A percentile compares a stretch with the other conserved stretches of the same genome.
These are phyloP conservation scores for Agrilus planipennis DNA, from an alignment of 1,140 invertebrate species.

Conservation along the genomic window DNA sequence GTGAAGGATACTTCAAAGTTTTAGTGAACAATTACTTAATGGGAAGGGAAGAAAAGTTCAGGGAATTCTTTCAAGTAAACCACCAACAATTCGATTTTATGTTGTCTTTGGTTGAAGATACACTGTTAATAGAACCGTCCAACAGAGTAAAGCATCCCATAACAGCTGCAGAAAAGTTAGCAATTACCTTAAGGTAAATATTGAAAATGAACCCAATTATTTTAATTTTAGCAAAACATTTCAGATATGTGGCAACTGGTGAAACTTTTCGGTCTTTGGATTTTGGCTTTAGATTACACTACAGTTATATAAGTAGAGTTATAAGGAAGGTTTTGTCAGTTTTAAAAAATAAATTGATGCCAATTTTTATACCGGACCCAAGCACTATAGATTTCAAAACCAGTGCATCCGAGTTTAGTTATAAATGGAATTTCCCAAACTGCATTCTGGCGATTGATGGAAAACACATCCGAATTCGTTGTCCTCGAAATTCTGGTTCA, in stretches of 20 bases:
- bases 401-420: constrained; percentile 26
- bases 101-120: neutral
- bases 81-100: constrained; percentile 2
- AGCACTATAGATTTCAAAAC: constrained; percentile 7
- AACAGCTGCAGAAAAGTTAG: constrained; percentile 5
- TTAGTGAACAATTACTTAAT: constrained; percentile 2
- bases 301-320: constrained; percentile 13
- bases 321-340: constrained; percentile 5
- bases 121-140: constrained; percentile 1
- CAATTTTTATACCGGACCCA: constrained; percentile 10
- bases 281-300: constrained; percentile 14
- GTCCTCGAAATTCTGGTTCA: constrained; percentile 26
- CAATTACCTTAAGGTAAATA: constrained; percentile 8
- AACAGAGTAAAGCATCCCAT: neutral
- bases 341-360: constrained; percentile 8
- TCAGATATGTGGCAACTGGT: constrained; percentile 8
- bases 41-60: neutral
- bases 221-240: neutral
- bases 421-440: constrained; percentile 36
- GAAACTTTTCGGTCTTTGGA: constrained; percentile 12
- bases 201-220: neutral
- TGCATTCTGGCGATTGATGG: constrained; percentile 37
- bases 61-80: constrained; percentile 2
- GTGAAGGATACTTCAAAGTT: constrained; percentile 5
- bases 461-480: constrained; percentile 31